Evolutionary conservation across 2,888 invertebrate species (phyloP), one percentile per base, ranked within the genome.

Genomic region (Himalopsyche anomala): DNA sequence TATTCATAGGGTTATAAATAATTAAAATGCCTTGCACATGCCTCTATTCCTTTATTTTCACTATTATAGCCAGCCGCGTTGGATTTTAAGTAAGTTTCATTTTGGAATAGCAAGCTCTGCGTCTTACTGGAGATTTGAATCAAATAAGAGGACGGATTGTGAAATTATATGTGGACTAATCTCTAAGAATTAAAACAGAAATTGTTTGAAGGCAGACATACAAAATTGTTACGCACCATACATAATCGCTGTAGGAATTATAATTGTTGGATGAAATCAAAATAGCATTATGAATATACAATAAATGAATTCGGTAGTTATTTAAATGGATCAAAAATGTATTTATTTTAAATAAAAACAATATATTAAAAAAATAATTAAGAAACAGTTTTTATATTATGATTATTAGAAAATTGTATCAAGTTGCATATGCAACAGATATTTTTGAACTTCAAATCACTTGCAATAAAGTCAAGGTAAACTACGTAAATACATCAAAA

Each of bases 61-160:
- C 38, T 36, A 74, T 74, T 74, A 12, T 74, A 74, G 74, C 74
- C 74, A 74, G 74, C 74, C 74, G 74, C 74, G 74, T 74, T 74
- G 74, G 74, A 74, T 74, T 74, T 74, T 74, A 74, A 74, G 74
- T 74, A 74, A 74, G 74, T 74, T 74, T 74, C 74, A 36, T 74
- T 74, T 74, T 38, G 38, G 36, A 74, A 74, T 74, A 74, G 74
- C 74, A 74, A 74, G 74, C 74, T 74, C 74, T 28, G 74, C 74
- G 74, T 74, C 74, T 74, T 74, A 74, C 74, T 74, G 74, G 74
- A 74, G 74, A 74, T 74, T 74, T 74, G 74, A 74, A 74, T 74
- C 74, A 36, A 74, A 74, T 74, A 74, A 74, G 74, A 74, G 74
- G 74, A 74, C 74, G 36, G 74, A 74, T 74, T 74, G 74, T 36